phyloP scores from a whole-genome alignment of 2,113 vertebrate species.

The Antigone vipio region DNA sequence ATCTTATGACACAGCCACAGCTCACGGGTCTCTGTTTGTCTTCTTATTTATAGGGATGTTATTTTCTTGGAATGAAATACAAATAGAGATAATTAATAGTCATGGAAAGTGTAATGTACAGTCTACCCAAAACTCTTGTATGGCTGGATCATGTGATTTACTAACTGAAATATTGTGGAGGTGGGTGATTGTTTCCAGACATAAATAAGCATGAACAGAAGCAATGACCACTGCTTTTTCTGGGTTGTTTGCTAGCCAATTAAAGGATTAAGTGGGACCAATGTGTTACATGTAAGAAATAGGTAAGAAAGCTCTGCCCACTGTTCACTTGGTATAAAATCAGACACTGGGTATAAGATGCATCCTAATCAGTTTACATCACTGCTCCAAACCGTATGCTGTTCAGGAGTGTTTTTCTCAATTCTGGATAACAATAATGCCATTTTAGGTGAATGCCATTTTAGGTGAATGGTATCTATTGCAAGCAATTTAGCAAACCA shows the following conservation, averaged over 20 bases:
- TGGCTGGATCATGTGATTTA: not conserved
- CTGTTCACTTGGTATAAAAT: not conserved
- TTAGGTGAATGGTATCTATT: not conserved
- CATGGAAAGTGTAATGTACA: not conserved
- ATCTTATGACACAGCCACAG: not conserved
- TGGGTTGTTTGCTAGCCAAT: not conserved
- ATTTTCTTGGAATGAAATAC: not conserved
- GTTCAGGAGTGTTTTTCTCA: not conserved
- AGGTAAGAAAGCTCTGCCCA: not conserved
- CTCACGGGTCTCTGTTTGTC: not conserved
- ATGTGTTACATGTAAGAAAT: not conserved
- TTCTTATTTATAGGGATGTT: not conserved
- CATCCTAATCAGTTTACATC: not conserved
- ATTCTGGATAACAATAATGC: not conserved
- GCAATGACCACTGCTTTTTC: not conserved
- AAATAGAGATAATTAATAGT: not conserved
- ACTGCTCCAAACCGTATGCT: not conserved
- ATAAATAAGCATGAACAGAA: not conserved
- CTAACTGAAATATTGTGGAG: not conserved
- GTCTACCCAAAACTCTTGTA: not conserved
- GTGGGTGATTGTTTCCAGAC: not conserved
- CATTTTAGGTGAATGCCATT: not conserved
- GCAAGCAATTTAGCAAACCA: not conserved
- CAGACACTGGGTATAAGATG: not conserved
- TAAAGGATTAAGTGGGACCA: not conserved